Evolutionary conservation across 1,140 invertebrate species (phyloP), one percentile per base, ranked within the genome.

Genomic region (Apis dorsata): DNA sequence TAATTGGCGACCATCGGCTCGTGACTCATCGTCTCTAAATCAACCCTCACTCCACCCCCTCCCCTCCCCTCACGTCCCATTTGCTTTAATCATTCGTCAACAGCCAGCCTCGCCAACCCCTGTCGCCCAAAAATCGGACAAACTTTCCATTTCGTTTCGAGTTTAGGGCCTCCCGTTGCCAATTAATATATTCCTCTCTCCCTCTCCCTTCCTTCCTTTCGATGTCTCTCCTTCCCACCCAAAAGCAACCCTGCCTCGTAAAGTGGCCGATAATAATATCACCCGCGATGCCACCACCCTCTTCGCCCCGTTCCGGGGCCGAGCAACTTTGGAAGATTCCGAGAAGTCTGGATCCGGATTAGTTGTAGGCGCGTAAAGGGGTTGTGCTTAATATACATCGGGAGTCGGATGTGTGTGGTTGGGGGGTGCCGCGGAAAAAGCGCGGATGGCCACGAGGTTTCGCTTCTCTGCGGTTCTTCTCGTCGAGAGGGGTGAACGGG

Each of bases 291-390:
- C 44, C 80, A 70, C 53, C 80, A 70, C 65, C 74, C 53, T 76
- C 60, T 73, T 69, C 65, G 24, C n/a, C 17, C 28, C 13, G 72
- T 71, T 63, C 66, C 77, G 81, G 77, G 77, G 53, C 62, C 9
- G 63, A 24, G 12, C 76, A 69, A 57, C 57, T 80, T 76, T 59
- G 63, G 63, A 63, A 83, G 74, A 74, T 89, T 89, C 88, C 17
- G 66, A 88, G 88, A 89, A 89, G 85, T 83, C 85, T 80, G 77
- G 34, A 89, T 88, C 57, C 68, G 85, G 86, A 88, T 83, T 89
- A 53, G 86, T 88, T 85, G 60, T 80, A 73, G 75, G 68, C 63
- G 77, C 34, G 55, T 73, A 49, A 88, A 87, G 79, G 85, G 86
- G 77, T 88, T 75, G 85, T 13, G 81, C 85, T 87, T 86, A 87